Evolutionary conservation across 2,797 vertebrate species (phyloP), one percentile per base, ranked within the genome.

Genomic region (Clamator glandarius): DNA sequence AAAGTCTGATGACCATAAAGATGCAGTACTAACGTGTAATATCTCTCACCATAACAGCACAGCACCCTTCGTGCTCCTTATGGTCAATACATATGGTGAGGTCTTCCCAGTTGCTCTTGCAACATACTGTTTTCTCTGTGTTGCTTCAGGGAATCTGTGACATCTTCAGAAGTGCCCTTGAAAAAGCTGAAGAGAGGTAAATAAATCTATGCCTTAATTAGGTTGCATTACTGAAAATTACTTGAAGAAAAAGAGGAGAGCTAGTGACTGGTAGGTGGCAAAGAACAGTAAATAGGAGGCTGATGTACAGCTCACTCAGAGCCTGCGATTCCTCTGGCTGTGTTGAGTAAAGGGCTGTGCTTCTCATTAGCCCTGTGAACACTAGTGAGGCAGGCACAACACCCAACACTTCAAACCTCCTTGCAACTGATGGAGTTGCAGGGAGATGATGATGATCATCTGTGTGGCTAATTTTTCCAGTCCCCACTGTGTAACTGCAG

Each of bases 21-120:
- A 63, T 39, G 31, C 46, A 59, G 70, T 61, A 17, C 24, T 75
- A 46, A 61, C 0, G 0, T 0, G 2, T 7, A 64, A 19, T 20
- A n/a, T 54, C 77, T 75, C 78, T n/a, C 16, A 64, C 62, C 1
- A 0, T 24, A 82, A 24, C 3, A 20, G 74, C 14, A n/a, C 9
- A 29, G 5, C 35, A 36, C 41, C 6, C 12, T 74, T 42, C 0
- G 0, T 41, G 15, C 33, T 85, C 61, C 41, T 24, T 21, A 6
- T 42, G 11, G 33, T 24, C 55, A 46, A 28, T 25, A 35, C 28
- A 12, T n/a, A 15, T 1, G 9, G 50, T 58, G 36, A 84, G 5
- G 63, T 80, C 58, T 82, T 63, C 15, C 13, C 21, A 6, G 13
- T 9, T 46, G 25, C 19, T 68, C 41, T 58, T 64, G 41, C 26